Base-by-base conservation (phyloP, 2,888 invertebrate genomes). In the Aphodius sticticus region DNA sequence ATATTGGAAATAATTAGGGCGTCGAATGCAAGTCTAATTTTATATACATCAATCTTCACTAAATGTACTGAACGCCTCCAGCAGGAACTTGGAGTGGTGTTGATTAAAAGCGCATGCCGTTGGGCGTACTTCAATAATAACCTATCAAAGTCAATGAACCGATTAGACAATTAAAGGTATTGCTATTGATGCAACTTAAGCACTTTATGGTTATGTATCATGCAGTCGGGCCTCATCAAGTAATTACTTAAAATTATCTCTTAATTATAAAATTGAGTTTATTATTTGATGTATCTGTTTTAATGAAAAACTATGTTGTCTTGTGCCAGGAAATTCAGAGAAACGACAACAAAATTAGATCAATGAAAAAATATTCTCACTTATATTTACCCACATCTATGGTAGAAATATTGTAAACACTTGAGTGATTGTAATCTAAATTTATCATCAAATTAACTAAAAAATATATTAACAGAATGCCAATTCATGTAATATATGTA, bases 131-230 rank as follows among this genome's bases (percentile, higher is more conserved):
- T 74, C 74, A 74, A 74, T 74, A 74, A 74, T 74, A 74, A 35
- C 74, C 74, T 35, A 35, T 74, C 74, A 74, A 74, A 74, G 74
- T 74, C 74, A 74, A 74, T 74, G 74, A 74, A 74, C 74, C 74
- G 74, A 74, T 74, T 37, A 74, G 74, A 74, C 74, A 74, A 74
- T 74, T 74, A 37, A n/a, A 74, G 35, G 35, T 74, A 36, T 36
- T 74, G 74, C 26, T 35, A 6, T 37, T 74, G 74, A 74, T 37
- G 74, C 15, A 74, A 74, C 36, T 53, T 53, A 53, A 53, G 2
- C 12, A 53, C 53, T 53, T 53, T 9, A 53, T 53, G 53, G 53
- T 53, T 53, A 53, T 53, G 53, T 9, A 53, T 12, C 53, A 53
- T 53, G 53, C 53, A 53, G 53, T 53, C 7, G 7, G 7, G 53